Percentiles rank a stretch among this genome's conserved stretches.
Evolutionary conservation across 2,888 invertebrate genomes (phyloP).

Genomic region (Octodonta nipae): DNA sequence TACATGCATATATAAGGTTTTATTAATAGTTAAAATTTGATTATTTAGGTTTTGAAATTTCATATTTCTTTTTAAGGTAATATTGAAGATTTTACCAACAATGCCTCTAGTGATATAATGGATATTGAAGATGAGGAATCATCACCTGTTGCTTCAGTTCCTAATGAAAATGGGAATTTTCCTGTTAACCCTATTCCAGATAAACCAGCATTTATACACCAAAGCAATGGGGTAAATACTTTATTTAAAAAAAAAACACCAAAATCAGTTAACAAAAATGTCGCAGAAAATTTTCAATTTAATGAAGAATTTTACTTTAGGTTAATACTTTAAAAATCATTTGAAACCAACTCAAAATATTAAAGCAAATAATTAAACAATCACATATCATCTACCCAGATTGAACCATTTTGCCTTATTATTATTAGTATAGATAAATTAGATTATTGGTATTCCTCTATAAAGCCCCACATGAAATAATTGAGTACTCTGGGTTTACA

Average conservation of each 20-base stretch:
- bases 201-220: conserved; percentile 28
- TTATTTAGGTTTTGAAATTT: conserved; percentile 4
- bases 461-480: too few relatives aligned
- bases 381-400: too few relatives aligned
- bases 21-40: conserved; percentile 3
- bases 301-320: too few relatives aligned
- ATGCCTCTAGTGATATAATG: conserved; percentile 21
- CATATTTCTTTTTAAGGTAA: conserved; percentile 16
- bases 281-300: too few relatives aligned
- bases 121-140: conserved; percentile 50
- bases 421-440: too few relatives aligned
- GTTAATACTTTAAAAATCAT: too few relatives aligned
- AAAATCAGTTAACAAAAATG: too few relatives aligned
- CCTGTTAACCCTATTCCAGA: conserved; percentile 30
- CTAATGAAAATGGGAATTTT: conserved; percentile 30
- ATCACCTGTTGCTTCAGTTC: conserved; percentile 41
- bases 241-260: conserved; percentile 1
- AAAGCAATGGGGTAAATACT: conserved; percentile 22
- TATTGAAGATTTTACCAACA: conserved; percentile 21
- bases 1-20: not conserved
- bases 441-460: too few relatives aligned
- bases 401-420: too few relatives aligned
- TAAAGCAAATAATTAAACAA: too few relatives aligned
- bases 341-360: too few relatives aligned
- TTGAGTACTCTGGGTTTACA: too few relatives aligned